Evolutionary conservation across 2,888 invertebrate species (phyloP).

Genomic region (Mechanitis mazaeus): DNA sequence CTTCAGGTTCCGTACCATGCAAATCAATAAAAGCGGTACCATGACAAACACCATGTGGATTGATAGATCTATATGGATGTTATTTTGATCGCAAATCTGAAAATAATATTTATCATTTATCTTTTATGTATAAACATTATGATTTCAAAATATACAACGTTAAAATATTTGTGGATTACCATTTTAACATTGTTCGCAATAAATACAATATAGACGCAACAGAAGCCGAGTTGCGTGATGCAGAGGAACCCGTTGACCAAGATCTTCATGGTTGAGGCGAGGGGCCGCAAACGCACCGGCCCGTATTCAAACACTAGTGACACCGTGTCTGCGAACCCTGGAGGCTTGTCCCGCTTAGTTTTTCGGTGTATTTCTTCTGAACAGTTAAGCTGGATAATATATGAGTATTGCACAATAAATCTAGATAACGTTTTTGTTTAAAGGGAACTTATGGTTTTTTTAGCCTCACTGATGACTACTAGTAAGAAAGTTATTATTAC

Average conservation of each 20-base stretch:
- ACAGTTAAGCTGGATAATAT: constrained; percentile 76
- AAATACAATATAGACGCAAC: constrained; percentile 97
- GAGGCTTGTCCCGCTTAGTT: constrained; percentile 73
- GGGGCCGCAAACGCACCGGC: constrained; percentile 78
- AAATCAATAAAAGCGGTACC: constrained; percentile 82
- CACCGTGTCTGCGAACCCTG: constrained; percentile 89
- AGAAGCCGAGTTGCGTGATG: constrained; percentile 98
- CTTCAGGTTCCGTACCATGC: constrained; percentile 90
- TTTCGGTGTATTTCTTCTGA: constrained; percentile 80
- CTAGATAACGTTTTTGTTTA: too few relatives aligned
- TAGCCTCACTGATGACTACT: too few relatives aligned
- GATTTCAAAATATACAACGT: not conserved
- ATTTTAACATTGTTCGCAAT: constrained; percentile 90
- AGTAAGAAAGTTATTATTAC: constrained; percentile 57
- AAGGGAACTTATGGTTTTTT: too few relatives aligned
- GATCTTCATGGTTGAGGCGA: constrained; percentile 80
- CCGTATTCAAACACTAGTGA: constrained; percentile 87
- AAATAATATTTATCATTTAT: constrained; percentile 33
- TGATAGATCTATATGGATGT: constrained; percentile 78
- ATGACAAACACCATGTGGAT: constrained; percentile 85
- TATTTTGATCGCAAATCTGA: constrained; percentile 82
- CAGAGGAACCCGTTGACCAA: constrained; percentile 91
- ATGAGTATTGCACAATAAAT: too few relatives aligned
- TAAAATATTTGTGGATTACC: constrained; percentile 58
- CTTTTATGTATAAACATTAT: not conserved